Base-by-base conservation (phyloP, 2,888 invertebrate species). In the Diarsia dahlii region DNA sequence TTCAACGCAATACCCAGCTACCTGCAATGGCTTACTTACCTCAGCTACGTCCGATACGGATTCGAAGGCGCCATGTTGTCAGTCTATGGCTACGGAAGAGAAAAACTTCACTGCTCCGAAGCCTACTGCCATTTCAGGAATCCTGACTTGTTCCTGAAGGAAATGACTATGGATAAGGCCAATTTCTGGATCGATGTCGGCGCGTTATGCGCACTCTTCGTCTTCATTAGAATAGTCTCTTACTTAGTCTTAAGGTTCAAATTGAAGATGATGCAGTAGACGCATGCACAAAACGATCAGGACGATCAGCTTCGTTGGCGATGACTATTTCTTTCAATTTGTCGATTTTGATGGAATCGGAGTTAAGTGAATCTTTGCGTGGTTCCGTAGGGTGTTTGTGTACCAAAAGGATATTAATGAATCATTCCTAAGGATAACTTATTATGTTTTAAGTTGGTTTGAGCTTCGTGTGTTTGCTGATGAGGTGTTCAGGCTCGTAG, bases 1-100 rank as follows among this genome's bases (percentile, higher is more conserved):
- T 98, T 99, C 93, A 98, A 98, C 92, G 99, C 99, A 60, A 98
- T 99, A 91, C 99, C 99, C 5, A 97, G 97, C 73, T 99, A 99
- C 93, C 96, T 99, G 70, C 98, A 98, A 89, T 99, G 99, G 98
- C 96, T 99, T 34, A 98, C 99, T 3, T 99, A 99, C 93, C 97
- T 98, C 48, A 99, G 99, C 88, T 99, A 99, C 94, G 98, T 99
- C 71, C 86, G 96, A 23, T 99, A 99, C 92, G 98, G 99, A 52
- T 99, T 99, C 94, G 99, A 99, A 95, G 99, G 99, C 10, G 98
- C 98, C 67, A 98, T 99, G 97, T 97, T 99, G 64, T 97, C 99
- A 6, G 98, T 99, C n/a, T 99, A 99, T 92, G 99, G 99, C 34
- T 98, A 98, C 92, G 97, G 98, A 85, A 97, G 99, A 71, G 98